These are phyloP conservation scores for Odocoileus hemionus DNA, from an alignment of 2,113 vertebrate genomes.

Conservation along the genomic window DNA sequence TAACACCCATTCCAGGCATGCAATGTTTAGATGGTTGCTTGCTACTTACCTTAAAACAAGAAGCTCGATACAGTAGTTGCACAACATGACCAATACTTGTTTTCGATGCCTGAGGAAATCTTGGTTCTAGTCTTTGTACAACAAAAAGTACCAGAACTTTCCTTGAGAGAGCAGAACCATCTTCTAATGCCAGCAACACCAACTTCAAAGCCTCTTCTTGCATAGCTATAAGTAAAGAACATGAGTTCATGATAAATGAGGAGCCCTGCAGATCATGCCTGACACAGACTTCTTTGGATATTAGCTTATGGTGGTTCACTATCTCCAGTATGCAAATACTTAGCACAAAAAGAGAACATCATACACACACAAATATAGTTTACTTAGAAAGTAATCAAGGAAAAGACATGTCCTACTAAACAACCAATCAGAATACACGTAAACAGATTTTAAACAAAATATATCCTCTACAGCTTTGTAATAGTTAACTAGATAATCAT, in stretches of 20 bases:
- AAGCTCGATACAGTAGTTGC: constrained; percentile 97
- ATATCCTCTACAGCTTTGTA: background rate
- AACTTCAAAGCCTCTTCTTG: constrained; percentile 97
- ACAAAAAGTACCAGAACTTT: constrained; percentile 99
- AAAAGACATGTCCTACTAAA: background rate
- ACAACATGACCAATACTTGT: constrained; percentile 98
- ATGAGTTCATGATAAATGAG: background rate
- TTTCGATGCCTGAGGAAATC: constrained; percentile 98
- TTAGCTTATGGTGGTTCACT: background rate
- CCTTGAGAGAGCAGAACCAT: constrained; percentile 95
- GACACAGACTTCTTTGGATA: background rate
- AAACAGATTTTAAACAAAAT: constrained; percentile 38
- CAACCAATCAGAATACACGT: background rate
- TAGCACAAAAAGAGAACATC: background rate
- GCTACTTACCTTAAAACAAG: constrained; percentile 93
- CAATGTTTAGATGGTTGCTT: background rate
- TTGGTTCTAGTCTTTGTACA: constrained; percentile 95
- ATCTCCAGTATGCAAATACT: background rate
- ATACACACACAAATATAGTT: background rate
- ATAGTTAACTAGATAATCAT: background rate
- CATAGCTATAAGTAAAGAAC: constrained; percentile 86
- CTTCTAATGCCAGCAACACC: constrained; percentile 94
- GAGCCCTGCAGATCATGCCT: background rate
- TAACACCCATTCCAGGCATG: background rate
- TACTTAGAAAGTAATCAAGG: constrained; percentile 14